phyloP scores from a whole-genome alignment of 2,888 invertebrate genomes.

The Entomobrya proxima region DNA sequence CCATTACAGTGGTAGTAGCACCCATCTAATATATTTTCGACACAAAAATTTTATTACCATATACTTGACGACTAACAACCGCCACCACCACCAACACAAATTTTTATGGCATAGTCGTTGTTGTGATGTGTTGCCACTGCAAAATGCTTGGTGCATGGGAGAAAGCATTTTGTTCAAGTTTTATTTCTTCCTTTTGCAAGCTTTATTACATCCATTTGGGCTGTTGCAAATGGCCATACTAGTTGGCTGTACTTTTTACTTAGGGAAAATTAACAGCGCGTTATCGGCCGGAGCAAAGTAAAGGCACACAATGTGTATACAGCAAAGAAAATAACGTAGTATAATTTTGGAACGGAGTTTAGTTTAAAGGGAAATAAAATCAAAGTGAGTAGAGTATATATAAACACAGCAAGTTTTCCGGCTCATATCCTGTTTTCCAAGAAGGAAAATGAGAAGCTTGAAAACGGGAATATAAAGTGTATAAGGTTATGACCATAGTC shows the following conservation, averaged over 20 bases:
- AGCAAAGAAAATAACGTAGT: too few relatives aligned
- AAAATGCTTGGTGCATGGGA: background rate
- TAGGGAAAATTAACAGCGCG: conserved; percentile 22
- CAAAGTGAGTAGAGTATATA: background rate
- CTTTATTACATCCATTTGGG: background rate
- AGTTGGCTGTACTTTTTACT: conserved; percentile 16
- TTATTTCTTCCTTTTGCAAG: background rate
- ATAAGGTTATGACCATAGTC: background rate
- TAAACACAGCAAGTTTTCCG: background rate
- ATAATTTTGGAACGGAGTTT: background rate
- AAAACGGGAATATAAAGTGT: background rate
- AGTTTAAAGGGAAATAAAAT: conserved; percentile 18
- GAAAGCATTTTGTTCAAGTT: background rate
- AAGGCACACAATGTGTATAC: too few relatives aligned
- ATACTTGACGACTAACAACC: background rate
- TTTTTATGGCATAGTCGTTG: background rate
- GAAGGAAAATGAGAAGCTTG: background rate
- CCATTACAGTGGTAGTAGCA: too few relatives aligned
- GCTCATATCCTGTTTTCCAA: background rate
- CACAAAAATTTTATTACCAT: too few relatives aligned
- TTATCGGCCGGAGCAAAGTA: background rate
- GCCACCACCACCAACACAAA: background rate
- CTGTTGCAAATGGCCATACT: too few relatives aligned
- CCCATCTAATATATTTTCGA: too few relatives aligned
- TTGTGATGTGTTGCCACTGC: background rate